A percentile compares a stretch with the other conserved stretches of the same genome.
These are phyloP conservation scores for Abscondita cerata DNA, from an alignment of 2,888 invertebrate genomes.

Conservation along the genomic window DNA sequence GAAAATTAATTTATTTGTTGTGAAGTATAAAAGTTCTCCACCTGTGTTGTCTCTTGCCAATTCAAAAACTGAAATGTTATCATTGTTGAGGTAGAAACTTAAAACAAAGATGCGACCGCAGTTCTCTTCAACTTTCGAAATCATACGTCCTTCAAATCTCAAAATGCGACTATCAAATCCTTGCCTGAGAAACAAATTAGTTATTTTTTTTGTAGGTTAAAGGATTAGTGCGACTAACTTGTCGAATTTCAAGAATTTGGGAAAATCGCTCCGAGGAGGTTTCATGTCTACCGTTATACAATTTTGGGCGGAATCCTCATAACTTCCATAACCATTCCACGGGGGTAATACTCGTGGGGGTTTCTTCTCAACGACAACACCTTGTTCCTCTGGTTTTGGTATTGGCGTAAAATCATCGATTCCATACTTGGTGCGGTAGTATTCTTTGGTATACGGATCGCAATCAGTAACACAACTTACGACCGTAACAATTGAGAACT, in stretches of 20 bases:
- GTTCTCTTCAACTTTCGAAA: slow-evolving; percentile 73
- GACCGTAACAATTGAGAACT: slow-evolving; percentile 80
- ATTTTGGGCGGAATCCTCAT: slow-evolving; percentile 89
- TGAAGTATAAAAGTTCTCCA: too few species aligned
- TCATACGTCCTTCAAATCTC: slow-evolving; percentile 79
- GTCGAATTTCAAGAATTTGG: slow-evolving; percentile 82
- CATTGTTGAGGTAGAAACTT: slow-evolving; percentile 81
- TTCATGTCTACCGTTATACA: slow-evolving; percentile 83
- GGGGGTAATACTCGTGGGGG: slow-evolving; percentile 72
- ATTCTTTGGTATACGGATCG: slow-evolving; percentile 85
- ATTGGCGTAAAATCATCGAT: slow-evolving; percentile 71
- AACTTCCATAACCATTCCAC: slow-evolving; percentile 90
- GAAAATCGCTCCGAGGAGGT: slow-evolving; percentile 77
- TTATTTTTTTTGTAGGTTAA: not conserved
- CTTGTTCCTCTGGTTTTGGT: slow-evolving; percentile 57
- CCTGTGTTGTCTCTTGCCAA: slow-evolving; percentile 77
- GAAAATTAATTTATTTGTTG: too few species aligned
- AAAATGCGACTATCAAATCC: slow-evolving; percentile 79
- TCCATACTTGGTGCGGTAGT: slow-evolving; percentile 67
- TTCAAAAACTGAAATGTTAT: slow-evolving; percentile 85
- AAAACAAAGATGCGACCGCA: slow-evolving; percentile 77
- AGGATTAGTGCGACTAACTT: too few species aligned
- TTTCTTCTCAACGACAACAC: slow-evolving; percentile 47
- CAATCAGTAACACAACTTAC: slow-evolving; percentile 83
- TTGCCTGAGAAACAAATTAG: slow-evolving; percentile 57